Conservation (phyloP, 1,140 invertebrate species). For the Acromyrmex heyeri region DNA sequence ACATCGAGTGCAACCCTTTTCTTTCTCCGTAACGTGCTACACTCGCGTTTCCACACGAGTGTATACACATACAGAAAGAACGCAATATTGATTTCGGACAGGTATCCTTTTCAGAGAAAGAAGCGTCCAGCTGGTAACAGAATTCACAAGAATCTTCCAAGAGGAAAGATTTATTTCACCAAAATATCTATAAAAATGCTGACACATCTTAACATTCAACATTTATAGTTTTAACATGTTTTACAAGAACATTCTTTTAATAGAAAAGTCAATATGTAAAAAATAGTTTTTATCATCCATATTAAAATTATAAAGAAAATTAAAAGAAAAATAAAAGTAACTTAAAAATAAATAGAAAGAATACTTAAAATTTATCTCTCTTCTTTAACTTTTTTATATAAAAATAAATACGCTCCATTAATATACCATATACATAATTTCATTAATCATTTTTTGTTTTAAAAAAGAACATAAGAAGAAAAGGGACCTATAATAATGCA, state of each 20-base stretch:
- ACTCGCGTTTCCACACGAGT: conserved; percentile 13
- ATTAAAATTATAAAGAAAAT: neutral
- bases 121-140: neutral
- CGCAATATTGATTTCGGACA: conserved; percentile 34
- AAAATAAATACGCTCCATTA: too few species aligned
- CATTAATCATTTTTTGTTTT: too few species aligned
- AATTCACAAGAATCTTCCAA: neutral
- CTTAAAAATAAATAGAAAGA: too few species aligned
- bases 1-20: conserved; percentile 63
- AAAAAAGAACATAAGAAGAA: too few species aligned
- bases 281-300: neutral
- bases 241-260: neutral
- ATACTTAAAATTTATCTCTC: too few species aligned
- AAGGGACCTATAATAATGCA: too few species aligned
- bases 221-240: neutral
- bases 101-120: conserved; percentile 20
- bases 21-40: conserved; percentile 39
- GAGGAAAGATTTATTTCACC: neutral
- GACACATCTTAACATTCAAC: neutral
- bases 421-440: too few species aligned
- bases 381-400: too few species aligned
- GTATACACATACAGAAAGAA: conserved; percentile 19
- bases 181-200: neutral
- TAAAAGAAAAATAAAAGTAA: too few species aligned
- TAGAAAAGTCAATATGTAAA: neutral